These are phyloP conservation scores for Haliclystus octoradiatus DNA, from an alignment of 30 jellyfish, hydroid and myxozoan species.

Conservation along the genomic window DNA sequence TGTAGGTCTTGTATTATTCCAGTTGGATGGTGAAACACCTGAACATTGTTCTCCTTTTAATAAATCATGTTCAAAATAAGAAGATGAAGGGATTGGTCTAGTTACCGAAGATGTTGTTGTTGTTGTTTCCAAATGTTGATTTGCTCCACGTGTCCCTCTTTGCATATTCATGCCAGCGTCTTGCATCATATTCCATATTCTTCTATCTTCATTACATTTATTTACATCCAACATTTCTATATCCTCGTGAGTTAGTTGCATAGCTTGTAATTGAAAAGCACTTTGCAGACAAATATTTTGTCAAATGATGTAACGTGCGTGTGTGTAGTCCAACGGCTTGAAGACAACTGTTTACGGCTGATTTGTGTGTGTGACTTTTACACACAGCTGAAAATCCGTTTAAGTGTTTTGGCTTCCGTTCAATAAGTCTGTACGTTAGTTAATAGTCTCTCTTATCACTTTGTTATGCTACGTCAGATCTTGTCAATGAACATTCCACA, in stretches of 20 bases:
- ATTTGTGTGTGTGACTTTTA: no score
- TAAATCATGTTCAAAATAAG: not conserved
- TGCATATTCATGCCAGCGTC: not conserved
- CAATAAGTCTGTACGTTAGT: no score
- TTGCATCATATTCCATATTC: not conserved
- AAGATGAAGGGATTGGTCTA: not conserved
- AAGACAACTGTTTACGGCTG: no score
- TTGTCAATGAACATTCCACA: no score
- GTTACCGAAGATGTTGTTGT: not conserved
- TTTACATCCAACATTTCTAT: not conserved
- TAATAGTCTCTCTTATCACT: no score
- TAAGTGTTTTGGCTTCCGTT: no score
- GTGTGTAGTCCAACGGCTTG: not conserved
- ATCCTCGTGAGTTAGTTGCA: not conserved
- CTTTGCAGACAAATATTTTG: not conserved
- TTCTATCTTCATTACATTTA: not conserved
- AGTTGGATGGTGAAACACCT: not conserved
- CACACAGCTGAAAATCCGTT: no score
- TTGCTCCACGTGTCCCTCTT: no score
- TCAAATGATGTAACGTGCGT: not conserved
- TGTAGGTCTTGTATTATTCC: not conserved
- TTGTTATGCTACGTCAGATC: no score
- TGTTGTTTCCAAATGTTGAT: no score
- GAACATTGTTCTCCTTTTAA: not conserved
- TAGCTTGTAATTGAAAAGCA: not conserved